Evolutionary conservation across 2,797 vertebrate species (phyloP).

Genomic region (Valencia hispanica): DNA sequence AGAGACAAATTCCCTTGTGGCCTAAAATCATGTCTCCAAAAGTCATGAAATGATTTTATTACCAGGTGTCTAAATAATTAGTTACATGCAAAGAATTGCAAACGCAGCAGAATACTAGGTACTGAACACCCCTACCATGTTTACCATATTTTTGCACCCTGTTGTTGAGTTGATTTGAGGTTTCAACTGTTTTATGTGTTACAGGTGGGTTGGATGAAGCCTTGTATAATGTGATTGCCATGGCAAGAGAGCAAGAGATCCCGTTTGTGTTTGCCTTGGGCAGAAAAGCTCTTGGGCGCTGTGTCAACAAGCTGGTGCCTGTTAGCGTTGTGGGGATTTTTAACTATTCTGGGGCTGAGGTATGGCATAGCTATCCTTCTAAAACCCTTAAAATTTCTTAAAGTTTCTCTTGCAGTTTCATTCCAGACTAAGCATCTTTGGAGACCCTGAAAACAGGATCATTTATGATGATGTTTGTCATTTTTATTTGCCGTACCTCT

Average conservation of each 20-base stretch:
- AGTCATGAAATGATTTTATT: constrained; percentile 1
- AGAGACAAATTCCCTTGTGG: not conserved
- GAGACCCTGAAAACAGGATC: not conserved
- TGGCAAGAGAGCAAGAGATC: constrained; percentile 98
- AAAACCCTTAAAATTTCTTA: not conserved
- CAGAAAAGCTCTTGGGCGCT: constrained; percentile 95
- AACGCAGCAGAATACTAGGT: not conserved
- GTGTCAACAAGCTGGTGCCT: constrained; percentile 97
- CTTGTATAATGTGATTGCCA: constrained; percentile 96
- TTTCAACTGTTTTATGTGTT: constrained; percentile 30
- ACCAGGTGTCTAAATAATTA: not conserved
- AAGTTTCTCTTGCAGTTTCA: not conserved
- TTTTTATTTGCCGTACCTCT: not conserved
- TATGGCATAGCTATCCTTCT: constrained; percentile 51
- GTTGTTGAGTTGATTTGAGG: constrained; percentile 2
- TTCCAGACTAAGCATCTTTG: not conserved
- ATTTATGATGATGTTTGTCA: not conserved
- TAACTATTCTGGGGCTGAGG: constrained; percentile 96
- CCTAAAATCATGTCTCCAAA: not conserved
- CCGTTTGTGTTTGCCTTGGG: constrained; percentile 98
- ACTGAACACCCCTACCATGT: not conserved
- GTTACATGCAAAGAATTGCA: not conserved
- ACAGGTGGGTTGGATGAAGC: constrained; percentile 97
- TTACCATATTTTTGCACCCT: not conserved
- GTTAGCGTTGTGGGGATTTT: constrained; percentile 99